Evolutionary conservation across 2,888 invertebrate genomes (phyloP).

Genomic region (Hemistola chrysoprasaria): DNA sequence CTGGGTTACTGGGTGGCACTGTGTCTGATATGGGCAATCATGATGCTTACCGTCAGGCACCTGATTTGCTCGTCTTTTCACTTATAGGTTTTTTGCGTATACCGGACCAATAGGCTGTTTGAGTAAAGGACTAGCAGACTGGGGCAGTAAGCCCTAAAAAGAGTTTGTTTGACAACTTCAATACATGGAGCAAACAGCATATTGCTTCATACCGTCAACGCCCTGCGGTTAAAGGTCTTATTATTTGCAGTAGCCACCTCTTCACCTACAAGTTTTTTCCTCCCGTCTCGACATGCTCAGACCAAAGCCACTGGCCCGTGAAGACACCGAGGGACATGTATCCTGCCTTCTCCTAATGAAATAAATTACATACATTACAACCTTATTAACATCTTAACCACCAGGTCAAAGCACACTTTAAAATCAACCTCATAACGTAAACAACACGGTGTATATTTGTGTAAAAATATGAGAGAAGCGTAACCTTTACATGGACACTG

Average conservation of each 20-base stretch:
- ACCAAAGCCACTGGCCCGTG: constrained; percentile 68
- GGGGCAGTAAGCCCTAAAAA: no score
- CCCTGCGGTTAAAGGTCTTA: no score
- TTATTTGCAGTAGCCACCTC: constrained; percentile 26
- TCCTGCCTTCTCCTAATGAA: constrained; percentile 80
- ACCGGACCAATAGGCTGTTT: no score
- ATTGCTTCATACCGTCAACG: no score
- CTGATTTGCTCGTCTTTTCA: no score
- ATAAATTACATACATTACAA: constrained; percentile 60
- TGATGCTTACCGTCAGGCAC: no score
- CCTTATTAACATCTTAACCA: constrained; percentile 36
- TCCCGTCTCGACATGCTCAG: constrained; percentile 68
- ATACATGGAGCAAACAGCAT: no score
- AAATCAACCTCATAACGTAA: constrained; percentile 13
- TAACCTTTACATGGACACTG: constrained; percentile 60
- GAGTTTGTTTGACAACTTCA: no score
- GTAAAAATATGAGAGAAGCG: constrained; percentile 47
- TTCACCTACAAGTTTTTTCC: constrained; percentile 55
- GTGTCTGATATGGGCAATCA: no score
- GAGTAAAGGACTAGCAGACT: no score
- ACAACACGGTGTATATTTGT: constrained; percentile 25
- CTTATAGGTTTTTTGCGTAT: no score
- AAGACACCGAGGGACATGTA: constrained; percentile 78
- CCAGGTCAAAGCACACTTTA: constrained; percentile 11
- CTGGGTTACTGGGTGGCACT: no score